Evolutionary conservation across 92 coral and sea anemone genomes (phyloP).

Genomic region (Parazoanthus darwini): DNA sequence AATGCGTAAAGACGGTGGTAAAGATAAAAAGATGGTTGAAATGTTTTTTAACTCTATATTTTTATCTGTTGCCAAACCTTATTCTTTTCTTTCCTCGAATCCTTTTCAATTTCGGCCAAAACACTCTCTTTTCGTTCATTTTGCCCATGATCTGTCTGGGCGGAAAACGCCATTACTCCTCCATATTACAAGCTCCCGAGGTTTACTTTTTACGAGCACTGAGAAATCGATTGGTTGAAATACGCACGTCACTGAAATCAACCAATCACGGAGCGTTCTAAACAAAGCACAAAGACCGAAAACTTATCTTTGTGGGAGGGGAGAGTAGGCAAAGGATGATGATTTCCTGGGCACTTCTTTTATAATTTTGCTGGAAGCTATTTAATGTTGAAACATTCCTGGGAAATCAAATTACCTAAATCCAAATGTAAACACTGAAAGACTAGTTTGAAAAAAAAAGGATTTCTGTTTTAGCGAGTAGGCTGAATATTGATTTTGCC

Average conservation of each 20-base stretch:
- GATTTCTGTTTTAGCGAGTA: too few relatives aligned
- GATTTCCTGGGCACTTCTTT: neutral
- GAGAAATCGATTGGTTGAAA: slow-evolving; percentile 88
- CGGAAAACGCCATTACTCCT: slow-evolving; percentile 99
- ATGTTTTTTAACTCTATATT: too few relatives aligned
- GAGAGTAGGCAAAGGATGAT: slow-evolving; percentile 35
- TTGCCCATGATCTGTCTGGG: slow-evolving; percentile 99
- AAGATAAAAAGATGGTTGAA: too few relatives aligned
- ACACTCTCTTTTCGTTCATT: slow-evolving; percentile 83
- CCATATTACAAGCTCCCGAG: slow-evolving; percentile 92
- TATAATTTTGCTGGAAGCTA: too few relatives aligned
- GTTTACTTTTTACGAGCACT: slow-evolving; percentile 63
- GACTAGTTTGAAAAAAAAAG: too few relatives aligned
- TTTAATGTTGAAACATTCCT: too few relatives aligned
- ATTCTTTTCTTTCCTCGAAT: slow-evolving; percentile 62
- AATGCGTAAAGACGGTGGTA: too few relatives aligned
- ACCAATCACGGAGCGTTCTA: slow-evolving; percentile 68
- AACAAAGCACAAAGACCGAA: slow-evolving; percentile 17
- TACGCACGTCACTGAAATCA: slow-evolving; percentile 71
- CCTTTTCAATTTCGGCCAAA: slow-evolving; percentile 72
- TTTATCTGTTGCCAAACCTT: too few relatives aligned
- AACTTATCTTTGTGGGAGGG: slow-evolving; percentile 50
- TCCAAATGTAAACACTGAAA: too few relatives aligned
- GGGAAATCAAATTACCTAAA: too few relatives aligned
- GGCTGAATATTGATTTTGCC: too few relatives aligned